Evolutionary conservation across 2,888 invertebrate species (phyloP).

Genomic region (Tromatobia lineatoria): DNA sequence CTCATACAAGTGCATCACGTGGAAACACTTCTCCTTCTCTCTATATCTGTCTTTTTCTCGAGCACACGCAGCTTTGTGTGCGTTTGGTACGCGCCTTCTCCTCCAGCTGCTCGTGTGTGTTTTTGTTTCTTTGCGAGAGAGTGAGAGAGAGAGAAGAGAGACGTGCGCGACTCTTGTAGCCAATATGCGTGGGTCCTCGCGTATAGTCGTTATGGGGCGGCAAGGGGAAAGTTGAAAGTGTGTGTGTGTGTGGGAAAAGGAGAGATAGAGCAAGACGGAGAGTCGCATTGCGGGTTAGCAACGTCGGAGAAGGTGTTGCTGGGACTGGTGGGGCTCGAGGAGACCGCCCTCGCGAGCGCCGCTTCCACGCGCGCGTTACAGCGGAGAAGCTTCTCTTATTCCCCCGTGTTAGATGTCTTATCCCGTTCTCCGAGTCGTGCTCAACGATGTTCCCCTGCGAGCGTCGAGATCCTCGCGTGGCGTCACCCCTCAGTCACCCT

Average conservation of each 20-base stretch:
- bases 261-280: conserved; percentile 14
- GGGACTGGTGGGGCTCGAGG: conserved; percentile 77
- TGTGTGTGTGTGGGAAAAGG: background rate
- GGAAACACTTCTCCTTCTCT: conserved; percentile 41
- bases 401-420: conserved; percentile 62
- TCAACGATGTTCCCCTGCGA: conserved; percentile 51
- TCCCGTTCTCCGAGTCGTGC: conserved; percentile 21
- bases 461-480: conserved; percentile 63
- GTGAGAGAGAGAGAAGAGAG: background rate
- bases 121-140: background rate
- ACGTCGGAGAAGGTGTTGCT: conserved; percentile 78
- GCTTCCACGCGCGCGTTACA: conserved; percentile 58
- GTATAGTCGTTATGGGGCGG: background rate
- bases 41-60: conserved; percentile 28
- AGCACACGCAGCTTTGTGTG: conserved; percentile 47
- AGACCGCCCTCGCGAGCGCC: conserved; percentile 65
- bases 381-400: conserved; percentile 45
- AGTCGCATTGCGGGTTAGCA: conserved; percentile 45
- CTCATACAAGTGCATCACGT: conserved; percentile 1
- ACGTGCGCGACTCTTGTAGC: conserved; percentile 12
- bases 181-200: conserved; percentile 57
- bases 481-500: conserved; percentile 62
- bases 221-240: background rate
- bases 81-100: conserved; percentile 49
- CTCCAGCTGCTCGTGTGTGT: conserved; percentile 13